Evolutionary conservation across 2,888 invertebrate species (phyloP), one percentile per base, ranked within the genome.

Genomic region (Cetonia aurata): DNA sequence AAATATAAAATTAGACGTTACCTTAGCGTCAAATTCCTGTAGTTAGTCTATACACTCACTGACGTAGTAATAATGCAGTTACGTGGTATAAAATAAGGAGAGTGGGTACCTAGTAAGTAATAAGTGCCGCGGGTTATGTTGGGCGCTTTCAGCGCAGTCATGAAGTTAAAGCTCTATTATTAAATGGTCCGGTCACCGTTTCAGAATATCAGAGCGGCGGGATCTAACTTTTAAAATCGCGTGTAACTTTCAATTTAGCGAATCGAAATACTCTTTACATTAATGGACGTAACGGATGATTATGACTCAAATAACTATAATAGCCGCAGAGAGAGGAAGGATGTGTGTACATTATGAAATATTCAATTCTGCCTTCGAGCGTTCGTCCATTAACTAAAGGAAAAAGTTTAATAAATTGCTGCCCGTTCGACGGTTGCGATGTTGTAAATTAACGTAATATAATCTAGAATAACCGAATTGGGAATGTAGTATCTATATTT

Each of bases 211-310:
- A 19, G 42, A 57, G 57, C 42, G 17, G 17, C n/a, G 4, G 10
- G 12, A 42, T 42, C 9, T 37, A 42, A 57, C 42, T 57, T 57
- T 57, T 57, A 42, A 53, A 53, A 53, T 42, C 57, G 57, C 57
- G 41, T 42, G 57, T 57, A 57, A 57, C 42, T 57, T 57, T 57
- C 57, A 57, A 57, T 57, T 57, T 57, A 42, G 57, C 57, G 57
- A 44, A 57, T 57, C 17, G 41, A 57, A 44, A 57, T 57, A 19
- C 57, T 56, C n/a, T n/a, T n/a, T n/a, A n/a, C n/a, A 57, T 57
- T 57, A 57, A 57, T 57, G 41, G 57, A 57, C 57, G 15, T 42
- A 57, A 57, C 31, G 57, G 42, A 57, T 57, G 57, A 57, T 57
- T 57, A 57, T 57, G 15, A 37, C 8, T 10, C 17, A 42, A 57